These are phyloP conservation scores for Tetraneura akinire DNA, from an alignment of 1,140 invertebrate genomes.

Conservation along the genomic window DNA sequence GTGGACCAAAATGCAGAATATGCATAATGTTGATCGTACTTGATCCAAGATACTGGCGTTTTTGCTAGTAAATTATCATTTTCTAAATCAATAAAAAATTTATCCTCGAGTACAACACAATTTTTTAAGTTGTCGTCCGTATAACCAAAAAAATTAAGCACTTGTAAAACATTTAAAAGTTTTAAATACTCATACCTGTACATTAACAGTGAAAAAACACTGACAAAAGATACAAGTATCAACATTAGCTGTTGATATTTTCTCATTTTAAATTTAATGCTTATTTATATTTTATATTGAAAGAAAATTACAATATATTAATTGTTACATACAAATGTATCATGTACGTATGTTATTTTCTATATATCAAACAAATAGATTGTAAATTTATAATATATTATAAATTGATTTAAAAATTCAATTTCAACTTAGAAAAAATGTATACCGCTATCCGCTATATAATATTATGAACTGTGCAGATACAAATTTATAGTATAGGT, in stretches of 20 bases:
- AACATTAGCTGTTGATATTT: constrained; percentile 75
- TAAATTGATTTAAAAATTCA: no score
- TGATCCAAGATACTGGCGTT: constrained; percentile 63
- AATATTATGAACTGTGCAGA: no score
- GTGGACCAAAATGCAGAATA: constrained; percentile 61
- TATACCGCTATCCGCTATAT: no score
- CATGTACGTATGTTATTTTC: no score
- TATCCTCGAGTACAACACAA: constrained; percentile 57
- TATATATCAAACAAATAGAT: no score
- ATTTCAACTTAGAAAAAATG: no score
- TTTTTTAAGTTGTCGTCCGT: constrained; percentile 57
- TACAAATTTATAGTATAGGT: no score
- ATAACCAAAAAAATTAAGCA: constrained; percentile 75
- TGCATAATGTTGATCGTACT: constrained; percentile 61
- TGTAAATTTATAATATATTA: no score
- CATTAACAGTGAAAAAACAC: constrained; percentile 70
- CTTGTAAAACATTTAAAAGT: constrained; percentile 73
- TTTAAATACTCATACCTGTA: constrained; percentile 78
- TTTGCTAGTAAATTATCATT: constrained; percentile 55
- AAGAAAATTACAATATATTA: no score
- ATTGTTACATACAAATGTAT: no score
- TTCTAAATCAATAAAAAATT: constrained; percentile 56
- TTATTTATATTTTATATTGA: no score
- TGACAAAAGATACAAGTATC: constrained; percentile 67
- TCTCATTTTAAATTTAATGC: constrained; percentile 62